Evolutionary conservation across 2,113 vertebrate species (phyloP).

Genomic region (Cygnus buccinator): DNA sequence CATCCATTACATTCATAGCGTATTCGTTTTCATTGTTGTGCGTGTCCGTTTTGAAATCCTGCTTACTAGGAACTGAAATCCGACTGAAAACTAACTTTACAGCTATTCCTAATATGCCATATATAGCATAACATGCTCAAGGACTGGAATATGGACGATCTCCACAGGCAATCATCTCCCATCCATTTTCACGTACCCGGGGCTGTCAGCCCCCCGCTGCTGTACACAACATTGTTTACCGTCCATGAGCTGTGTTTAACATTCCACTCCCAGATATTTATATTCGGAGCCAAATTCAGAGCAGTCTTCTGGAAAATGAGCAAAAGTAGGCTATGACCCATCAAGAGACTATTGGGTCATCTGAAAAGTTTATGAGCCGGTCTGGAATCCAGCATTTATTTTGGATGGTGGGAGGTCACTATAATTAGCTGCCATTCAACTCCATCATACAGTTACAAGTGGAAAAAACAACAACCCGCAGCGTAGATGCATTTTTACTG

Average conservation of each 20-base stretch:
- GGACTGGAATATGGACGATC: neutral
- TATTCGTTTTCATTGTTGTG: neutral
- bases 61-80: neutral
- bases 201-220: neutral
- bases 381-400: conserved; percentile 40
- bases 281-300: conserved; percentile 38
- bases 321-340: conserved; percentile 43
- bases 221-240: neutral
- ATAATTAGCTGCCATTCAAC: neutral
- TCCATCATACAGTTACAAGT: neutral
- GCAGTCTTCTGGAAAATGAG: conserved; percentile 47
- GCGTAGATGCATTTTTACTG: neutral
- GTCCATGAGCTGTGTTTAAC: conserved; percentile 21
- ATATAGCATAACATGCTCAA: rapidly evolving
- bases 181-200: neutral
- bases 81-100: neutral
- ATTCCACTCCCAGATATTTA: conserved; percentile 61
- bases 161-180: neutral
- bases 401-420: neutral
- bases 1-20: neutral
- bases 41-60: rapidly evolving
- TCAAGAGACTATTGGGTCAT: neutral
- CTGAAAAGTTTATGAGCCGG: neutral
- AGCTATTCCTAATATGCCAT: neutral
- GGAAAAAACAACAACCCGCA: neutral